Evolutionary conservation across 1,140 invertebrate genomes (phyloP).

Genomic region (Drosophila insularis): DNA sequence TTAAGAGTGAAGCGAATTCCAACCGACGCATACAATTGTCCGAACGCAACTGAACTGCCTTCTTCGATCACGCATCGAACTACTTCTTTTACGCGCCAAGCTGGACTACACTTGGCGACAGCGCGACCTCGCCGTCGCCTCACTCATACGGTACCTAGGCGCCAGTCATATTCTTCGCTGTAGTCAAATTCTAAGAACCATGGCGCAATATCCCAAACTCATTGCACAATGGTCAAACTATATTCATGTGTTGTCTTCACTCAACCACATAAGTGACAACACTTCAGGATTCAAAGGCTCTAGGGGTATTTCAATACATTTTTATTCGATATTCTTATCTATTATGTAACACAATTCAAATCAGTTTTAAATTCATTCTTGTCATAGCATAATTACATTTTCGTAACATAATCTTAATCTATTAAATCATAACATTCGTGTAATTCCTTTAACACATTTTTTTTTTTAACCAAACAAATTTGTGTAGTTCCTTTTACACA

Average conservation of each 20-base stretch:
- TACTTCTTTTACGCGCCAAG: not conserved
- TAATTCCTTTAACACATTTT: not conserved
- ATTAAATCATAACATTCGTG: not conserved
- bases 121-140: not conserved
- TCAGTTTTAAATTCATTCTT: conserved; percentile 3
- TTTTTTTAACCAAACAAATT: conserved; percentile 4
- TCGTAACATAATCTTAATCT: not conserved
- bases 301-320: too few relatives aligned
- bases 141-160: not conserved
- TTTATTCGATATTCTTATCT: too few relatives aligned
- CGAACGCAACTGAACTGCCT: not conserved
- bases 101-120: not conserved
- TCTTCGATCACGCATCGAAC: not conserved
- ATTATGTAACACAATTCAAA: conserved; percentile 4
- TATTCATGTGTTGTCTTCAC: not conserved
- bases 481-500: not conserved
- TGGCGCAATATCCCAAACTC: not conserved
- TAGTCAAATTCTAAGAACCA: not conserved
- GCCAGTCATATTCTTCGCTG: too few relatives aligned
- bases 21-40: too few relatives aligned
- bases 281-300: too few relatives aligned
- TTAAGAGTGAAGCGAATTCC: not conserved
- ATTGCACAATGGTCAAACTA: not conserved
- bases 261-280: too few relatives aligned
- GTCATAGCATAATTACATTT: conserved; percentile 1